Conservation (phyloP, 2,113 vertebrate species). For the Neogale vison region DNA sequence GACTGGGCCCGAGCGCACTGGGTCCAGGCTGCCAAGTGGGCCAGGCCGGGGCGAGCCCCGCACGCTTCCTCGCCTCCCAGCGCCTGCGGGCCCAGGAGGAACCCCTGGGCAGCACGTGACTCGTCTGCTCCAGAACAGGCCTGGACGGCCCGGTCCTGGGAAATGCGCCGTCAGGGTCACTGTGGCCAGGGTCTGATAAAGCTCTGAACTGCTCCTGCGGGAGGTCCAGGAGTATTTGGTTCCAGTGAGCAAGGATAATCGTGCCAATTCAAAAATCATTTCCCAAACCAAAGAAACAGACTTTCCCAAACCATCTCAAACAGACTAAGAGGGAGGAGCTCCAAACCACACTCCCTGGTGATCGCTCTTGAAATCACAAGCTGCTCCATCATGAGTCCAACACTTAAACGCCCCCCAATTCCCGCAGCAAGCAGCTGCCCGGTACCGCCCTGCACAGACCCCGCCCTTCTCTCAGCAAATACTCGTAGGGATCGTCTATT, state of each 20-base stretch:
- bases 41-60: background rate
- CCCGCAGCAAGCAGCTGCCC: background rate
- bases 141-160: background rate
- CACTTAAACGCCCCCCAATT: fast-evolving
- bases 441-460: fast-evolving
- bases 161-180: background rate
- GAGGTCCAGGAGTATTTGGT: background rate
- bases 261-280: background rate
- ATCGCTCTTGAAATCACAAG: fast-evolving
- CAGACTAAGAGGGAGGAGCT: background rate
- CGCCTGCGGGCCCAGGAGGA: background rate
- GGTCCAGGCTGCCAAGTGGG: background rate
- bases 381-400: fast-evolving
- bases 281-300: background rate
- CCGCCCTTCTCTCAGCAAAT: background rate
- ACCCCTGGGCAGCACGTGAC: background rate
- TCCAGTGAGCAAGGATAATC: background rate
- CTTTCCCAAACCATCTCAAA: background rate
- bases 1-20: fast-evolving
- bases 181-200: background rate
- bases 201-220: fast-evolving
- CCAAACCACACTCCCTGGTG: background rate
- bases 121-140: fast-evolving
- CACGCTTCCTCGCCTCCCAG: fast-evolving
- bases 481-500: too few relatives aligned